Evolutionary conservation across 2,797 vertebrate genomes (phyloP).

Genomic region (Alcedo quadribrachys): DNA sequence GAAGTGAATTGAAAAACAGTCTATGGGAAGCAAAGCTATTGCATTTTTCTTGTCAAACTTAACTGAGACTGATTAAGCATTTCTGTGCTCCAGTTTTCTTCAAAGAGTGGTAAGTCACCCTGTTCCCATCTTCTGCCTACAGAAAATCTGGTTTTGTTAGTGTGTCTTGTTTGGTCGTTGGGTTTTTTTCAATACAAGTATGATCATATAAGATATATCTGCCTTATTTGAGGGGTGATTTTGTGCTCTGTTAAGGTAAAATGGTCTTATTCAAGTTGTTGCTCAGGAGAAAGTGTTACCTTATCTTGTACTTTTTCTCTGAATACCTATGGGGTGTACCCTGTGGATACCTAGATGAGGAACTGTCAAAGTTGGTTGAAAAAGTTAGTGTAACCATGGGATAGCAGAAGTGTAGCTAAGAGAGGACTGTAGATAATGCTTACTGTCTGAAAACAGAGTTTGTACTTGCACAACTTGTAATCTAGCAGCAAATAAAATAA

Average conservation of each 20-base stretch:
- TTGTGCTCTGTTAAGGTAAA: neutral
- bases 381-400: neutral
- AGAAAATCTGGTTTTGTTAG: conserved; percentile 15
- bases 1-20: neutral
- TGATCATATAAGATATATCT: neutral
- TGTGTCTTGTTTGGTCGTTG: neutral
- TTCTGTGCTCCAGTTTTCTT: conserved; percentile 21
- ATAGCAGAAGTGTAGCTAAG: neutral
- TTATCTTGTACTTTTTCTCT: neutral
- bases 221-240: neutral
- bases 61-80: neutral
- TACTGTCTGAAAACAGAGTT: neutral
- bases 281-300: neutral
- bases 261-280: neutral
- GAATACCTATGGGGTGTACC: neutral
- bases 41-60: conserved; percentile 14
- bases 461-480: neutral
- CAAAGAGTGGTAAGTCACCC: neutral
- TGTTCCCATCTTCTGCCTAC: conserved; percentile 24
- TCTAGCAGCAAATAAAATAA: neutral
- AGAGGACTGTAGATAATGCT: neutral
- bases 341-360: neutral
- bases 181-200: neutral
- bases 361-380: neutral
- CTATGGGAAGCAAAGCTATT: neutral